Base-by-base conservation (phyloP, 1,140 invertebrate species). In the Maconellicoccus hirsutus region DNA sequence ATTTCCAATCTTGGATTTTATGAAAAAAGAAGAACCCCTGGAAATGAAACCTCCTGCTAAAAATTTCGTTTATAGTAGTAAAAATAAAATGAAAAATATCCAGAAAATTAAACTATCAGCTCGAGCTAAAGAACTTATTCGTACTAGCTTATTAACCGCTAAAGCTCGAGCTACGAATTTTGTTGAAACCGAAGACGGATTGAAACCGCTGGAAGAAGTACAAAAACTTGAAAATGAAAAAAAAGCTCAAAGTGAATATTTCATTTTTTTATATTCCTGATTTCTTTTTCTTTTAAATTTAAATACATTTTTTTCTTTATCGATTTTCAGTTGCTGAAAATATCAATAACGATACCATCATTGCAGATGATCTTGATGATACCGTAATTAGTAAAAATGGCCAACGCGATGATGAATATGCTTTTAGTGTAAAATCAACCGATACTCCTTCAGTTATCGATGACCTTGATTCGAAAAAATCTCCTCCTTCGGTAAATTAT, bases 21-120 rank as follows among this genome's bases (percentile, higher is more conserved):
- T 16, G 42, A 52, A 52, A 19, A 52, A 52, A 52, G 42, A 52
- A 52, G 42, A 52, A 16, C n/a, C 42, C n/a, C 42, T 19, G 4
- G 42, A 52, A 52, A 3, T 52, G 2, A 52, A 52, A 19, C 2
- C 16, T 16, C 42, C 42, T 16, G 2, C 42, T 6, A 52, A 16
- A 52, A 19, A 19, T 16, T 38, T 38, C 14, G n/a, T n/a, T n/a
- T n/a, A n/a, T n/a, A n/a, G 29, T 33, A 33, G 61, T 16, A 66
- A 66, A 23, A 66, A 8, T 26, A 66, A 66, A 25, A 23, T 25
- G 61, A 66, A 66, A 59, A 66, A 66, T 23, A 66, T 69, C 27
- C 63, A 70, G 69, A 75, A 75, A 72, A 29, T 74, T 14, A 76
- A 76, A 71, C 25, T 76, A 39, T 74, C 74, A 3, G 73, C 75